These are phyloP conservation scores for Augochlora pura DNA, from an alignment of 1,140 invertebrate genomes.

Conservation along the genomic window DNA sequence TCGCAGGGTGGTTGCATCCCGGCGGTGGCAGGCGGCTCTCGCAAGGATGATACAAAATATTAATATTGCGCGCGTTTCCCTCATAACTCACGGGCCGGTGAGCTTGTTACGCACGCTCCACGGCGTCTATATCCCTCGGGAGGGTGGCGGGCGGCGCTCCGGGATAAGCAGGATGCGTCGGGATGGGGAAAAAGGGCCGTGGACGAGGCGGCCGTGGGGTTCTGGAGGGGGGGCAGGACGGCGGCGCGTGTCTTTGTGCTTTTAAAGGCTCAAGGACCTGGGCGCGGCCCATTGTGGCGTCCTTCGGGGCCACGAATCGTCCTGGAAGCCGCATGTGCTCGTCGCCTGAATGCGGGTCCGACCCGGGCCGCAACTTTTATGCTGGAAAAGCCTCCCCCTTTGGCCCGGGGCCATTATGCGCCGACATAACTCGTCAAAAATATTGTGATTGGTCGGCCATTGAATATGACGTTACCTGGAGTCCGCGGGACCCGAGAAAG, in stretches of 20 bases:
- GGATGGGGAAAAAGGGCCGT: conserved; percentile 4
- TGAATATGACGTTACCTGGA: conserved; percentile 77
- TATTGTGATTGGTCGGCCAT: conserved; percentile 79
- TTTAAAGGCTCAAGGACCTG: conserved; percentile 67
- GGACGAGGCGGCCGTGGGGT: conserved; percentile 3
- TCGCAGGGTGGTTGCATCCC: conserved; percentile 59
- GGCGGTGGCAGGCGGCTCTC: conserved; percentile 53
- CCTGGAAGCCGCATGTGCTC: conserved; percentile 69
- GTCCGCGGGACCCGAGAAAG: conserved; percentile 28
- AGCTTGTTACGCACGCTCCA: conserved; percentile 78
- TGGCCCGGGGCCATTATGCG: conserved; percentile 68
- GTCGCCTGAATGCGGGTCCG: conserved; percentile 69
- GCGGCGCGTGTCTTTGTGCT: conserved; percentile 74
- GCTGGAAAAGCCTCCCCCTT: conserved; percentile 45
- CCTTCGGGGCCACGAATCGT: conserved; percentile 68
- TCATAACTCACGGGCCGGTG: conserved; percentile 80
- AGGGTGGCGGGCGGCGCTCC: conserved; percentile 50
- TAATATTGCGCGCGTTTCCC: conserved; percentile 79
- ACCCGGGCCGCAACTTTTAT: conserved; percentile 22
- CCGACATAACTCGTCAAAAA: conserved; percentile 80
- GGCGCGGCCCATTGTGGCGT: conserved; percentile 69
- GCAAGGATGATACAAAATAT: conserved; percentile 81
- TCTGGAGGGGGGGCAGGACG: background rate
- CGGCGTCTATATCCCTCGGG: conserved; percentile 74
- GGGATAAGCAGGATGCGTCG: conserved; percentile 75